Percentiles rank a stretch among this genome's conserved stretches.
These are phyloP conservation scores for Chesias legatella DNA, from an alignment of 2,888 invertebrate genomes.

Conservation along the genomic window DNA sequence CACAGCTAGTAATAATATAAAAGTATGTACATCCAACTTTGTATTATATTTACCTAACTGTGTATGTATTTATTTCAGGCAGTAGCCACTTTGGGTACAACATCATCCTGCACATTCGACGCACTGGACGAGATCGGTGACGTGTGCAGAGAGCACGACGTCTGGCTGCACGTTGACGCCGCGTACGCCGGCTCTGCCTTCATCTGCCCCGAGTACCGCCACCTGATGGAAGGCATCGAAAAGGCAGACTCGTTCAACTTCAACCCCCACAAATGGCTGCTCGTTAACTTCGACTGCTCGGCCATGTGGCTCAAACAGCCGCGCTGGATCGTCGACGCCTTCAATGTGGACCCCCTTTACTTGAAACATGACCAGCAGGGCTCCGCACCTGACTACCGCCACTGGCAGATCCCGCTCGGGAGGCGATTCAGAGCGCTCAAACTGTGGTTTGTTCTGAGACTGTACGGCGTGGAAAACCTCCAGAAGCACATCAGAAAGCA, in stretches of 20 bases:
- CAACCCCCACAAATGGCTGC: slow-evolving; percentile 99
- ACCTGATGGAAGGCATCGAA: slow-evolving; percentile 93
- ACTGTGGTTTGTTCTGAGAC: slow-evolving; percentile 95
- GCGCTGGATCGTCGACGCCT: slow-evolving; percentile 94
- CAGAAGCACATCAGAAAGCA: slow-evolving; percentile 93
- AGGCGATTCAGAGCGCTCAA: slow-evolving; percentile 95
- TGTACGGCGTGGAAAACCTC: slow-evolving; percentile 93
- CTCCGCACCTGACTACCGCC: slow-evolving; percentile 95
- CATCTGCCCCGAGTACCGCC: slow-evolving; percentile 97
- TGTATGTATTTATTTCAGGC: slow-evolving; percentile 69
- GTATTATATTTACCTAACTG: neutral
- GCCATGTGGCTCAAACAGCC: slow-evolving; percentile 97
- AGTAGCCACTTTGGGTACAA: slow-evolving; percentile 95
- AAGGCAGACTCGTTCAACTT: slow-evolving; percentile 98
- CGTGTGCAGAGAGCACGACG: slow-evolving; percentile 86
- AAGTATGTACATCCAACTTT: neutral
- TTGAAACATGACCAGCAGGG: slow-evolving; percentile 96
- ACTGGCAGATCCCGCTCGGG: slow-evolving; percentile 98
- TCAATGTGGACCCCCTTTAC: slow-evolving; percentile 98
- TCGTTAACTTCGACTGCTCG: slow-evolving; percentile 99
- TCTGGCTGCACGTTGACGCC: slow-evolving; percentile 98
- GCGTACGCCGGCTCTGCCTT: slow-evolving; percentile 98
- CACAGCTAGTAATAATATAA: neutral
- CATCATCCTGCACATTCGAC: slow-evolving; percentile 97
- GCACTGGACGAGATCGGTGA: slow-evolving; percentile 92